Base-by-base conservation (phyloP, 1,140 invertebrate genomes). In the Rhagoletis pomonella region DNA sequence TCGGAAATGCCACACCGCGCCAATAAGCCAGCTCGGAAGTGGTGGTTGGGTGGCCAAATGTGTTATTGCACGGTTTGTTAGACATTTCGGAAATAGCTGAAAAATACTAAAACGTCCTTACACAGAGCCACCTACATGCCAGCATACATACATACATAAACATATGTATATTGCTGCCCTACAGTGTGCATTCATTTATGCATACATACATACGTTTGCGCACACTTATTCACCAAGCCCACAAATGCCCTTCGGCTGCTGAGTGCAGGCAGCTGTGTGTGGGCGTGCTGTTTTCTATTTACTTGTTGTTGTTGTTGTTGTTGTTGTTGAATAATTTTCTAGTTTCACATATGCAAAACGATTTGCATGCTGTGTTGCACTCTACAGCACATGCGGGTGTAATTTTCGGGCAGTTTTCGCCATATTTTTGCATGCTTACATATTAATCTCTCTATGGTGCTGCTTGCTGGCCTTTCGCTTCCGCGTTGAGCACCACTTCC, bases 351-450 rank as follows among this genome's bases (percentile, higher is more conserved):
- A 29, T 69, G 17, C 10, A 39, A 77, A 9, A 44, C 29, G 17
- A 50, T 81, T 81, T 81, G 47, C 73, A 55, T 81, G 47, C 29
- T 73, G 42, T 2, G 44, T 4, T 47, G 42, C 67, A 73, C 39
- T 29, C 29, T 42, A 73, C 39, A 73, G 42, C 67, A 73, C 67
- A 73, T 73, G 42, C 12, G 42, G 42, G 67, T 44, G 10, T 55
- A 81, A 81, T 81, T 81, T 81, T 81, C 73, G n/a, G 47, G n/a
- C 73, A 81, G 10, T 81, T 81, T 81, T 17, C 29, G 29, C 73
- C 6, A 55, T 50, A 55, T 55, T 81, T 81, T 81, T 55, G 17
- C 29, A 29, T 29, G 29, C 29, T 29, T 77, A 77, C 69, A 81
- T 81, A 55, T 81, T 81, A 81, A 81, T 81, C 73, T 44, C 47